Conservation (phyloP, 64 coral and sea anemone genomes). For the Pocillopora verrucosa region DNA sequence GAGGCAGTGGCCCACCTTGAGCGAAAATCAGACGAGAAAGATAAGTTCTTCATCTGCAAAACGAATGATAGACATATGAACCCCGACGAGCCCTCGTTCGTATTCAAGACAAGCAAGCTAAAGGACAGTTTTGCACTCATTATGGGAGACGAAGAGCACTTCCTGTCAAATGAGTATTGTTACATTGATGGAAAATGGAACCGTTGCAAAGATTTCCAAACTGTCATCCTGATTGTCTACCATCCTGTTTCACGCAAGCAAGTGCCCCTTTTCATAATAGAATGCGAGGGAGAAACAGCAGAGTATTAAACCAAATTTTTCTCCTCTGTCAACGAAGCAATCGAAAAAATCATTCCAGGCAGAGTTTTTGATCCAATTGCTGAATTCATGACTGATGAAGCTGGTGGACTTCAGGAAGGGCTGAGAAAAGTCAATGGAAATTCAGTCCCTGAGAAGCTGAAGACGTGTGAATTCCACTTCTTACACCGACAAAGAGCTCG, state of each 20-base stretch:
- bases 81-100: background rate
- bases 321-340: background rate
- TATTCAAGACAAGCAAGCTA: background rate
- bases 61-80: slow-evolving; percentile 23
- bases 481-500: background rate
- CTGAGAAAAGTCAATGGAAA: background rate
- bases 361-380: background rate
- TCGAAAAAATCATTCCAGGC: background rate
- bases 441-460: background rate
- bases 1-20: slow-evolving; percentile 11
- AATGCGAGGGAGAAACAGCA: background rate
- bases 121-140: background rate
- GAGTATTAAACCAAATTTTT: background rate
- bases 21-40: slow-evolving; percentile 4
- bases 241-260: background rate
- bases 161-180: background rate
- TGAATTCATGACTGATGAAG: background rate
- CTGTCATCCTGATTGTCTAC: background rate
- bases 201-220: background rate
- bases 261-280: background rate
- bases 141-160: background rate
- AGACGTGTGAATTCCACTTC: background rate
- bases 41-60: background rate
- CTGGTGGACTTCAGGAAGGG: background rate
- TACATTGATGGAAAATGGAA: background rate